phyloP scores from a whole-genome alignment of 1,140 invertebrate genomes.

The Cyclargus thomasi region DNA sequence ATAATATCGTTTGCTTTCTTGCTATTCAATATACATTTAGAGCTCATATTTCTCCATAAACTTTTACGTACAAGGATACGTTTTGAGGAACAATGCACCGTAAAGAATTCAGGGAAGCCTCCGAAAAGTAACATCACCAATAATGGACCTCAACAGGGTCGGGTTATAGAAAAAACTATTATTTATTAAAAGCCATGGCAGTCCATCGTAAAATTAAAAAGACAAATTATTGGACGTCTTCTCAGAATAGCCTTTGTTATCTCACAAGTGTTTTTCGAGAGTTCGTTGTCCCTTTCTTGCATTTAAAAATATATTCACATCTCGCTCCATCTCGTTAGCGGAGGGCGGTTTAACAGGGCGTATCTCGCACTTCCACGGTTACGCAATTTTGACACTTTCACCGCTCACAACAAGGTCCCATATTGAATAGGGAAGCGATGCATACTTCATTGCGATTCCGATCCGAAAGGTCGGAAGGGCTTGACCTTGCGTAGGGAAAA shows the following conservation, averaged over 20 bases:
- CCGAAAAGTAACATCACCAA: slow-evolving; percentile 63
- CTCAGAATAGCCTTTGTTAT: slow-evolving; percentile 74
- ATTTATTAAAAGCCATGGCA: slow-evolving; percentile 71
- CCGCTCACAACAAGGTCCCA: slow-evolving; percentile 66
- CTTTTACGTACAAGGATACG: slow-evolving; percentile 24
- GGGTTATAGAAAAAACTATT: slow-evolving; percentile 56
- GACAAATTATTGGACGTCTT: slow-evolving; percentile 74
- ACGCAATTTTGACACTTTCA: slow-evolving; percentile 70
- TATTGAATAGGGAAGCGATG: slow-evolving; percentile 47
- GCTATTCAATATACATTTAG: background rate
- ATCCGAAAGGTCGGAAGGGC: slow-evolving; percentile 64
- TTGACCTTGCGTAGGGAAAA: slow-evolving; percentile 44
- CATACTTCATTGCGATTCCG: slow-evolving; percentile 44
- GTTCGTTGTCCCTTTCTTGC: slow-evolving; percentile 58
- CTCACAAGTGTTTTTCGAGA: slow-evolving; percentile 74
- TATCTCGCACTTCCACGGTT: slow-evolving; percentile 65
- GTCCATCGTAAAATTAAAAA: slow-evolving; percentile 74
- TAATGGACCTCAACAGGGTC: slow-evolving; percentile 60
- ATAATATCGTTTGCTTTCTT: too few relatives aligned
- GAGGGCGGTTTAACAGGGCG: slow-evolving; percentile 62
- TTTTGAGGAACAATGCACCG: slow-evolving; percentile 62
- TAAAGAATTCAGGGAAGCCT: slow-evolving; percentile 57
- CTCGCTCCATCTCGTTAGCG: slow-evolving; percentile 66
- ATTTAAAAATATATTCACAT: slow-evolving; percentile 43
- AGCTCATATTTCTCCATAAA: slow-evolving; percentile 25